These are phyloP conservation scores for Talpa occidentalis DNA, from an alignment of 2,113 vertebrate genomes.

Conservation along the genomic window DNA sequence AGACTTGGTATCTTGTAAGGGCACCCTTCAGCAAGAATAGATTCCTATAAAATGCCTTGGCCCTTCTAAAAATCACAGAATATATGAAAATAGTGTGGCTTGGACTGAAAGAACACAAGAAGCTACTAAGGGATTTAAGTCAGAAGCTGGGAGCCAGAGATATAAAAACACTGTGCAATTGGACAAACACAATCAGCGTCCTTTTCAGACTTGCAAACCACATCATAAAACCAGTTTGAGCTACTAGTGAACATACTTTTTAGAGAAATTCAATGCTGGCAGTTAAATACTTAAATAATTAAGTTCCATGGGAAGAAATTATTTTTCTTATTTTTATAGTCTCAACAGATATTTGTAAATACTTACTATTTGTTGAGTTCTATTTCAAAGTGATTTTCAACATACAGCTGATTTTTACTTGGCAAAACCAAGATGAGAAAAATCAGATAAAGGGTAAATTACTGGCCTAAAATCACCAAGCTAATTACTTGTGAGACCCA, in stretches of 20 bases:
- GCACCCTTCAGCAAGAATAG: background rate
- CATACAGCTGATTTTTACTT: background rate
- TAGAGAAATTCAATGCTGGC: background rate
- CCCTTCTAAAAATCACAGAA: slow-evolving; percentile 8
- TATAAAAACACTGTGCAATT: background rate
- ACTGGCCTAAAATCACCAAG: background rate
- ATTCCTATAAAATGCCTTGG: background rate
- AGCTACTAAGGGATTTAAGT: slow-evolving; percentile 24
- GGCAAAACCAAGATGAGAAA: slow-evolving; percentile 16
- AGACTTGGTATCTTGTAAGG: background rate
- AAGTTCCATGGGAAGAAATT: background rate
- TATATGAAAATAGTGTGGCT: background rate
- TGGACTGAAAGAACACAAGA: background rate
- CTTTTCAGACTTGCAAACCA: slow-evolving; percentile 10
- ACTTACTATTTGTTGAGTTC: slow-evolving; percentile 42
- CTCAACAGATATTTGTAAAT: slow-evolving; percentile 22
- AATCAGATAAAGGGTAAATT: slow-evolving; percentile 10
- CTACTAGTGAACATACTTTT: background rate
- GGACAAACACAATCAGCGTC: background rate
- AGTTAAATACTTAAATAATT: slow-evolving; percentile 57
- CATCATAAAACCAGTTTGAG: slow-evolving; percentile 23
- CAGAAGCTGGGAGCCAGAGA: slow-evolving; percentile 31
- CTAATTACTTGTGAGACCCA: background rate
- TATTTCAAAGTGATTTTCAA: slow-evolving; percentile 45
- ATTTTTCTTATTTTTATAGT: background rate